Evolutionary conservation across 1,140 invertebrate species (phyloP), one percentile per base, ranked within the genome.

Genomic region (Drosophila malerkotliana): DNA sequence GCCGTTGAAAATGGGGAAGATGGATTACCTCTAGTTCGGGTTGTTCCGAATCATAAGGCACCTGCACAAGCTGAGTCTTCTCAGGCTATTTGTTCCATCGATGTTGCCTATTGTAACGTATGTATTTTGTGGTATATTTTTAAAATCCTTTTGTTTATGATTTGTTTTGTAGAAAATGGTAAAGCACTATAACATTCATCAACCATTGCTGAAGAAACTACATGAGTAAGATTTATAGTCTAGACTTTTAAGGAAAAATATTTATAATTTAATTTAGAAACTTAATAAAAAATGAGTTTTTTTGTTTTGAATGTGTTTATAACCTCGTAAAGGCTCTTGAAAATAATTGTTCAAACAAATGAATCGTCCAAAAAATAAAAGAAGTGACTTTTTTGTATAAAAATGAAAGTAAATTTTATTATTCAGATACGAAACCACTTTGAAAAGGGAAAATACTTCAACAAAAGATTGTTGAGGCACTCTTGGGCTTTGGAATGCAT

Each of bases 71-170:
- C 24, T 3, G 61, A 71, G 8, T 2, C 78, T 6, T 30, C 52
- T 12, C 81, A 85, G 41, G 61, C 61, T 1, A 82, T 85, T 37
- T 87, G 74, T 32, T 21, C 48, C 9, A 45, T 85, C 24, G 74
- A 82, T 68, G 69, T 78, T 32, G 1, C 66, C n/a, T 68, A 69
- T 4, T 87, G 82, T 48, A 12, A 85, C 37, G 81, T 85, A 59
- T 10, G 28, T 37, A 8, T 15, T 26, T 4, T 14, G 8, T 8
- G 14, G 1, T 15, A 21, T 34, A 28, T 34, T 6, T 58, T 34
- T 5, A 24, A 44, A 26, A 49, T 1, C 0, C 1, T 34, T 66
- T 45, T 41, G 8, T 18, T 32, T 32, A 8, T 2, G 0, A n/a
- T n/a, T 56, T 51, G 0, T 0, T n/a, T 83, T 72, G 21, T 55